phyloP scores from a whole-genome alignment of 1,140 invertebrate genomes.

The Drosophila persimilis region DNA sequence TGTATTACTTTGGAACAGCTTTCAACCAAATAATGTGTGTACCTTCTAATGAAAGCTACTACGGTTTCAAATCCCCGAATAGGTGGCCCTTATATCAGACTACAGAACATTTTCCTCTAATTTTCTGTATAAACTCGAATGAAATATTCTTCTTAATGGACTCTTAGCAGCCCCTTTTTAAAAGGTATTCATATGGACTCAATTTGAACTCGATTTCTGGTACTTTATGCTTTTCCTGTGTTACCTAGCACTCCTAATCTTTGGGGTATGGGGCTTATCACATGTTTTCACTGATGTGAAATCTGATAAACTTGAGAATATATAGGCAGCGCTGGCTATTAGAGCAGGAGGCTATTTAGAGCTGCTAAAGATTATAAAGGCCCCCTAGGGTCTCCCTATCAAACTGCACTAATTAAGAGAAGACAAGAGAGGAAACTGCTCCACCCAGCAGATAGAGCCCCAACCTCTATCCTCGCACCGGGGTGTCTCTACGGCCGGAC shows the following conservation, averaged over 20 bases:
- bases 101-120: no score
- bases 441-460: conserved; percentile 8
- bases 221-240: conserved; percentile 3
- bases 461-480: conserved; percentile 5
- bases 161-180: no score
- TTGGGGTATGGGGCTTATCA: conserved; percentile 35
- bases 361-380: conserved; percentile 20
- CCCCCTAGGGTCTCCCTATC: conserved; percentile 19
- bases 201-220: no score
- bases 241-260: conserved; percentile 31
- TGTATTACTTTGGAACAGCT: no score
- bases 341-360: conserved; percentile 24
- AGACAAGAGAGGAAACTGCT: not conserved
- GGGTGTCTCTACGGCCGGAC: conserved; percentile 3
- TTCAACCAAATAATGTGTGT: no score
- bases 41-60: no score
- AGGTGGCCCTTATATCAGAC: no score
- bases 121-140: no score
- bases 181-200: no score
- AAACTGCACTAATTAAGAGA: conserved; percentile 37
- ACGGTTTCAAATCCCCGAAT: no score
- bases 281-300: conserved; percentile 27
- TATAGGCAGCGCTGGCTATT: conserved; percentile 10
- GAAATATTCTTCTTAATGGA: no score
- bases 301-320: conserved; percentile 51